These are phyloP conservation scores for Drosophila mimica DNA, from an alignment of 2,888 invertebrate genomes.

Conservation along the genomic window DNA sequence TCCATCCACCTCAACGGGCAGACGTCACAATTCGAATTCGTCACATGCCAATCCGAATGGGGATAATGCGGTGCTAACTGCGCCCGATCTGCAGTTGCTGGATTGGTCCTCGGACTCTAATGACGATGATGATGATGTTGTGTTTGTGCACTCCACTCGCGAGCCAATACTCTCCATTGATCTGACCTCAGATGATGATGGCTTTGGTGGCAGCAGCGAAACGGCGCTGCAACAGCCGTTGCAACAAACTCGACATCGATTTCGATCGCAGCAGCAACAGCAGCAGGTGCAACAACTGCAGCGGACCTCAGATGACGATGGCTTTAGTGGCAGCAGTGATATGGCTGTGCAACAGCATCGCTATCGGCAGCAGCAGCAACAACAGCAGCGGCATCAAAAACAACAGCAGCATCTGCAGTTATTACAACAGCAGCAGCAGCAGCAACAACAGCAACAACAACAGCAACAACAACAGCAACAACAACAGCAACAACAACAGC, in stretches of 20 bases:
- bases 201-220: slow-evolving; percentile 38
- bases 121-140: slow-evolving; percentile 88
- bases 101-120: slow-evolving; percentile 89
- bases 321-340: not conserved
- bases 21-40: slow-evolving; percentile 38
- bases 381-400: slow-evolving; percentile 6
- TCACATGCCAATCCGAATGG: slow-evolving; percentile 20
- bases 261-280: slow-evolving; percentile 5
- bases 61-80: slow-evolving; percentile 78
- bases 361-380: slow-evolving; percentile 1
- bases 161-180: slow-evolving; percentile 86
- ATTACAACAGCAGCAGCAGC: not conserved
- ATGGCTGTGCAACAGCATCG: slow-evolving; percentile 1
- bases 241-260: slow-evolving; percentile 14
- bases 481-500: not conserved
- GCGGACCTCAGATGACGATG: not conserved
- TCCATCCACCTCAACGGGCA: slow-evolving; percentile 55
- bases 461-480: slow-evolving; percentile 9
- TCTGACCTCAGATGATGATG: slow-evolving; percentile 87
- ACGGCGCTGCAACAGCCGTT: slow-evolving; percentile 17
- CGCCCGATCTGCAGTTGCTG: slow-evolving; percentile 91
- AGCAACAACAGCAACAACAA: not conserved
- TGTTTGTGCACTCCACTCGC: slow-evolving; percentile 85
- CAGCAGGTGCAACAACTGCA: slow-evolving; percentile 17
- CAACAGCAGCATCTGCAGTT: slow-evolving; percentile 14